Conservation (phyloP, 2,113 vertebrate species). For the Acanthochromis polyacanthus region DNA sequence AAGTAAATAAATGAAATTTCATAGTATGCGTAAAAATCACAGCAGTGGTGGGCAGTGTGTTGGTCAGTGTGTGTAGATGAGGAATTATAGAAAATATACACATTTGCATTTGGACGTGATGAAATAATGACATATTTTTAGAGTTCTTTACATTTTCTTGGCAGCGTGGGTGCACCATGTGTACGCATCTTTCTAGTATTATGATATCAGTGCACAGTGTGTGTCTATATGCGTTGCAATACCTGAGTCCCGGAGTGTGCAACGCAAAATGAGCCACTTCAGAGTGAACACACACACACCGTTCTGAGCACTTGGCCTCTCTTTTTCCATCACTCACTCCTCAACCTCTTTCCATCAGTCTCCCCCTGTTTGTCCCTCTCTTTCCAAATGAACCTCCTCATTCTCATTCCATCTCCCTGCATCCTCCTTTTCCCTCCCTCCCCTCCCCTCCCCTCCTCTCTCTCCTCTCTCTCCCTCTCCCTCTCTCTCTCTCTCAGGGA, state of each 20-base stretch:
- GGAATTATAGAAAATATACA: not conserved
- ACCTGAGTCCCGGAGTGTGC: constrained; percentile 29
- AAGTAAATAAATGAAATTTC: constrained; percentile 58
- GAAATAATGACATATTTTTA: constrained; percentile 1
- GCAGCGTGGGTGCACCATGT: not conserved
- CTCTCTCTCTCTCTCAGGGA: constrained; percentile 89
- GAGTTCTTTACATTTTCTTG: not conserved
- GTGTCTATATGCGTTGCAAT: constrained; percentile 43
- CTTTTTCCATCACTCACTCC: constrained; percentile 55
- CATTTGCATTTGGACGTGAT: constrained; percentile 1
- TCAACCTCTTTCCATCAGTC: constrained; percentile 74
- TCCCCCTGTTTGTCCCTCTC: constrained; percentile 71
- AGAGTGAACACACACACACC: constrained; percentile 80
- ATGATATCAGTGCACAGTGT: constrained; percentile 35
- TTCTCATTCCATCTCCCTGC: constrained; percentile 48
- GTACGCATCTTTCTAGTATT: constrained; percentile 23
- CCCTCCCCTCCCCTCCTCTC: constrained; percentile 78
- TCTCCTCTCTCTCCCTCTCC: constrained; percentile 86
- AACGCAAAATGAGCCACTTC: constrained; percentile 85
- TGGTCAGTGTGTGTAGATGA: not conserved
- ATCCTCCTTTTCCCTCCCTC: constrained; percentile 23
- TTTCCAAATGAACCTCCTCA: constrained; percentile 58
- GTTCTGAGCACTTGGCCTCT: constrained; percentile 70
- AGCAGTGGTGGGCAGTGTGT: not conserved
- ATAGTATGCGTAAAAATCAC: constrained; percentile 16